Conservation (phyloP, 30 jellyfish, hydroid and myxozoan genomes). For the Sanderia malayensis region DNA sequence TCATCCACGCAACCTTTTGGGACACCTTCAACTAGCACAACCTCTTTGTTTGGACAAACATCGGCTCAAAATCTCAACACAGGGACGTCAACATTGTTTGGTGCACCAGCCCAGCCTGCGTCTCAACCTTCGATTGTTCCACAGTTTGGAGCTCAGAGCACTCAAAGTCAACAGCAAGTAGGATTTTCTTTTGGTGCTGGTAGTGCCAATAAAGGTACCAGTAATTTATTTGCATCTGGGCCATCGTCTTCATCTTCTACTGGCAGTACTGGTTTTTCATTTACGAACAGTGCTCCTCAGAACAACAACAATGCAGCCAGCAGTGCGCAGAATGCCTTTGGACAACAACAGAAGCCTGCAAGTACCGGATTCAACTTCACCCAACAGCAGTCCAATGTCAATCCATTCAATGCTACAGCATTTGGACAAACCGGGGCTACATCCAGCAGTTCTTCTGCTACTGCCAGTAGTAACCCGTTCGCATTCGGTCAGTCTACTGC, state of each 20-base stretch:
- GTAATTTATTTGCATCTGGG: no score
- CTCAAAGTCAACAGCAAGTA: not conserved
- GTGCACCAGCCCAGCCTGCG: constrained; percentile 6
- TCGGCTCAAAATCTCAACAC: not conserved
- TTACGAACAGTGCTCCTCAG: constrained; percentile 1
- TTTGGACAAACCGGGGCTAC: constrained; percentile 13
- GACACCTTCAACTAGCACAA: constrained; percentile 13
- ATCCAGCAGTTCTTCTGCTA: not conserved
- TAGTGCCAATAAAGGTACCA: constrained; percentile 9
- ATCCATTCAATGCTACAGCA: constrained; percentile 7
- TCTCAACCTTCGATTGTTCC: constrained; percentile 12
- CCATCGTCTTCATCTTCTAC: constrained; percentile 3
- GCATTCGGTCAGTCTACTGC: constrained; percentile 25
- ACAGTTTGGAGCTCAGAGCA: constrained; percentile 32
- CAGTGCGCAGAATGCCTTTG: constrained; percentile 10
- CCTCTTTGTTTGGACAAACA: not conserved
- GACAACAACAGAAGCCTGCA: not conserved
- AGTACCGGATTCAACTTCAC: not conserved
- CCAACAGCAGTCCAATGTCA: constrained; percentile 1
- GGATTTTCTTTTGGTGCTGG: constrained; percentile 33
- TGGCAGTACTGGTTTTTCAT: constrained; percentile 30
- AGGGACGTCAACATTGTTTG: constrained; percentile 8
- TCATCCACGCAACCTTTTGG: constrained; percentile 23
- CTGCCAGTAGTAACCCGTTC: not conserved
- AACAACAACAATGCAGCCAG: not conserved